A percentile compares a stretch with the other conserved stretches of the same genome.
Conservation (phyloP, 92 coral and sea anemone species). For the Virgularia gustaviana region DNA sequence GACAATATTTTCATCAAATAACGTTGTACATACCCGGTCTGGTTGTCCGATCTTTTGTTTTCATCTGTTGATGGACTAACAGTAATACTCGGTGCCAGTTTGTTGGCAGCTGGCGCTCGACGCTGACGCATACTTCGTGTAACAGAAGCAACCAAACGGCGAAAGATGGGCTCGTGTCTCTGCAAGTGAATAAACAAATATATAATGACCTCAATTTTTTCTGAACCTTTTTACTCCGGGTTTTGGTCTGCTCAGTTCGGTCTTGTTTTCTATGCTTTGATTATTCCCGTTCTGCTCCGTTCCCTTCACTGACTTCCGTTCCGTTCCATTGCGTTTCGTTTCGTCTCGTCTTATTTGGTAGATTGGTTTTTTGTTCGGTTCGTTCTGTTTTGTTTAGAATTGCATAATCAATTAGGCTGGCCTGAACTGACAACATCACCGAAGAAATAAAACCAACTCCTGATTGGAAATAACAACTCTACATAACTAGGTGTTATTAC, state of each 20-base stretch:
- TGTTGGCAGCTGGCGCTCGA: constrained; percentile 6
- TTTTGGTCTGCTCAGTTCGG: not conserved
- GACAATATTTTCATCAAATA: not conserved
- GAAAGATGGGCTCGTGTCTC: constrained; percentile 10
- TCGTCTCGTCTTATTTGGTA: no score
- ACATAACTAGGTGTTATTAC: no score
- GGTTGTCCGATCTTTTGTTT: not conserved
- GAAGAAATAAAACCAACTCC: no score
- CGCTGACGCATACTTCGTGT: constrained; percentile 26
- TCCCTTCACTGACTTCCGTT: no score
- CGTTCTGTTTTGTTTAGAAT: no score
- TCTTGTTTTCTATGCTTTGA: no score
- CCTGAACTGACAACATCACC: no score
- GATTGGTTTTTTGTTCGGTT: no score
- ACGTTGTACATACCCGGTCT: not conserved
- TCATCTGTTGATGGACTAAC: not conserved
- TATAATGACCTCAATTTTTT: not conserved
- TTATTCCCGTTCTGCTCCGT: no score
- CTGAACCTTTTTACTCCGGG: not conserved
- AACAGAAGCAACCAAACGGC: constrained; percentile 26
- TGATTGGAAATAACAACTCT: no score
- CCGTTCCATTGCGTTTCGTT: no score
- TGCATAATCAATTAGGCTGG: no score
- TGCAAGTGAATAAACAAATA: not conserved
- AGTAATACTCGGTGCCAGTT: constrained; percentile 17